A percentile compares a stretch with the other conserved stretches of the same genome.
phyloP scores from a whole-genome alignment of 2,797 vertebrate species.

The Hypotaenidia philippensis region DNA sequence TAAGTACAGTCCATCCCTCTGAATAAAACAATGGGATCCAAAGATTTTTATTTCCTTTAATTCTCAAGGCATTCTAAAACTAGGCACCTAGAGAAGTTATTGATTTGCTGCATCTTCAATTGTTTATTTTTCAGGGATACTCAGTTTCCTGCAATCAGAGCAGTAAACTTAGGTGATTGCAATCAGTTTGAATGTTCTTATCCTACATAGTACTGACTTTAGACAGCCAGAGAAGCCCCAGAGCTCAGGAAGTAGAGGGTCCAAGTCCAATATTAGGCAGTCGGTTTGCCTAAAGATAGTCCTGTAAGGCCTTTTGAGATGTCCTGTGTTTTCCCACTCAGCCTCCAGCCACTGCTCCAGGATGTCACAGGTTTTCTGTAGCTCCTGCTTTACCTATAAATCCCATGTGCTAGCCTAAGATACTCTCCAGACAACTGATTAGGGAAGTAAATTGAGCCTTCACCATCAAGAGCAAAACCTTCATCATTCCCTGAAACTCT shows the following conservation, averaged over 20 bases:
- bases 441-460: neutral
- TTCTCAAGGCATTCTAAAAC: neutral
- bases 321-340: neutral
- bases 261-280: neutral
- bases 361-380: neutral
- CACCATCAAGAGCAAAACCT: neutral
- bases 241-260: neutral
- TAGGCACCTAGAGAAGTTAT: neutral
- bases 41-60: neutral
- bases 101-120: neutral
- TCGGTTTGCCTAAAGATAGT: neutral
- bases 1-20: neutral
- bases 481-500: neutral
- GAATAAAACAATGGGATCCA: neutral
- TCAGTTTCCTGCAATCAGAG: neutral
- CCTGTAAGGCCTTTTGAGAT: neutral
- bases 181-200: neutral
- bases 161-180: neutral
- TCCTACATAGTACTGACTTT: neutral
- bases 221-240: neutral
- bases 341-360: neutral
- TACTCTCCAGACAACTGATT: neutral
- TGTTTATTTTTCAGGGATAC: neutral
- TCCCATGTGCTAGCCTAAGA: neutral
- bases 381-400: neutral